Evolutionary conservation across 53 echinoderm and acorn worm genomes (phyloP), one percentile per base, ranked within the genome.

Genomic region (Stichopus horrens): DNA sequence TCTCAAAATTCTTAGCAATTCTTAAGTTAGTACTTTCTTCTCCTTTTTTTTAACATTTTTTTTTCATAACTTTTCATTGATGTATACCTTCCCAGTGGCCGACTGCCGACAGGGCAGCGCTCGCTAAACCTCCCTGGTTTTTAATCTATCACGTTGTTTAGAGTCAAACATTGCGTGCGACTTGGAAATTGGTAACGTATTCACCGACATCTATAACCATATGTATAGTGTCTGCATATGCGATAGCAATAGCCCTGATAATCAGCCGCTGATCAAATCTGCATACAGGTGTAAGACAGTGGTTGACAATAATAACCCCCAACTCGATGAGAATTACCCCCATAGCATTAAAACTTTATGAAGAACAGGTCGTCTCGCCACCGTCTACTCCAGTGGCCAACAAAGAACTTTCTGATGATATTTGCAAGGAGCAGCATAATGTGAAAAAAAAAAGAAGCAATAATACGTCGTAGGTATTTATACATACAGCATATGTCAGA

Each of bases 321-420:
- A 81, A 81, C 81, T 81, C 81, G 58, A 81, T 53, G 56, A 81
- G 55, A 81, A 81, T 81, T 55, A 81, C 57, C 81, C 81, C 20
- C 81, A 81, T 81, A 81, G 81, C 81, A 81, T 81, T 81, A 81
- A 81, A 81, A 81, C 81, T 81, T 81, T 81, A 81, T 81, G 81
- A 81, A 81, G 81, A 81, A 81, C 57, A 81, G 56, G 55, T 55
- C 81, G 81, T 56, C 14, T 81, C 81, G 81, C 19, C 2, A 37
- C 37, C 37, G 37, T 37, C 37, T 37, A 37, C 37, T 37, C 37
- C 81, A 52, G 78, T 80, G 58, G 81, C 20, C 81, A 81, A 81
- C 81, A 81, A 81, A 81, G 81, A 81, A 81, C 81, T 57, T 52
- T 23, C 52, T 16, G 81, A 81, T 55, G 58, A 81, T 56, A 20